phyloP scores from a whole-genome alignment of 2,113 vertebrate genomes.

The Ancistrus triradiatus region DNA sequence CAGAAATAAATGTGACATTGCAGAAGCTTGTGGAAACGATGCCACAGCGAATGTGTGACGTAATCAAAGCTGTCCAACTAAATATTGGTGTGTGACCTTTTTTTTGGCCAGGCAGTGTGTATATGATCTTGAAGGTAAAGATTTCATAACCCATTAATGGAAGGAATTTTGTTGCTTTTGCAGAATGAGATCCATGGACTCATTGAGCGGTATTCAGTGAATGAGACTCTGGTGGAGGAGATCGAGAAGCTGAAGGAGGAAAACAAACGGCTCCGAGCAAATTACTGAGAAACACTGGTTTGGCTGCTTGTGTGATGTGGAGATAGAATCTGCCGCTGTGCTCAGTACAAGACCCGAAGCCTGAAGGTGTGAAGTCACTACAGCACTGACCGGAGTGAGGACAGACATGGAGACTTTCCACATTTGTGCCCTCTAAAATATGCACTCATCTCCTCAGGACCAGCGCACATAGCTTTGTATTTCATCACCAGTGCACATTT shows the following conservation, averaged over 20 bases:
- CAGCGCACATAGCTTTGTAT: conserved; percentile 5
- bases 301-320: neutral
- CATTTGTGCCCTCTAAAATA: conserved; percentile 4
- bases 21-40: no score
- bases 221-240: conserved; percentile 90
- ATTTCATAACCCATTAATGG: no score
- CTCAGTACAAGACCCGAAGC: neutral
- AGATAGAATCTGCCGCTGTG: neutral
- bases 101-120: no score
- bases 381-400: neutral
- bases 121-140: no score
- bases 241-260: conserved; percentile 90
- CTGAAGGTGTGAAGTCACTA: neutral
- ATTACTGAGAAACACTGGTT: conserved; percentile 78
- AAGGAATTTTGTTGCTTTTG: neutral
- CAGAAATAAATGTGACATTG: no score
- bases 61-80: no score
- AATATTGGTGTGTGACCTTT: no score
- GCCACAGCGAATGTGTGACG: no score
- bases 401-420: neutral
- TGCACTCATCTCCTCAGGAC: conserved; percentile 7
- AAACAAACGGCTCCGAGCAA: conserved; percentile 82
- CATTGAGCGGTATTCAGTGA: conserved; percentile 88
- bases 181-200: conserved; percentile 92
- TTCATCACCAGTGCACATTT: conserved; percentile 23